These are phyloP conservation scores for Mycalesis mineus DNA, from an alignment of 2,888 invertebrate genomes.

Conservation along the genomic window DNA sequence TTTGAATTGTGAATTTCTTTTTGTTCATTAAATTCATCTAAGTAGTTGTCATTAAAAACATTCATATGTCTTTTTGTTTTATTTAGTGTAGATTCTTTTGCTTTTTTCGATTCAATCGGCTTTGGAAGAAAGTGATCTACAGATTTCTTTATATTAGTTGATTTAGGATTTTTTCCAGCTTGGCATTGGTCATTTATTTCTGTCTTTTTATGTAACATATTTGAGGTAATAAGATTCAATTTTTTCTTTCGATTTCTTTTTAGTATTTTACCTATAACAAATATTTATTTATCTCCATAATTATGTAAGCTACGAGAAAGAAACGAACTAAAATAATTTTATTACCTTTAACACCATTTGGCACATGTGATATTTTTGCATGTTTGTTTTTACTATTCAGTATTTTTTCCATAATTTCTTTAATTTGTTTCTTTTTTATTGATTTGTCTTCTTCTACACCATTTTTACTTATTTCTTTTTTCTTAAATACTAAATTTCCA, in stretches of 20 bases:
- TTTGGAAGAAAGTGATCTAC: neutral
- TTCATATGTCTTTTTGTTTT: too few species aligned
- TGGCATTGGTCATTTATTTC: neutral
- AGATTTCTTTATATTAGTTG: neutral
- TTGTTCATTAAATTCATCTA: neutral
- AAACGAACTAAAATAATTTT: neutral
- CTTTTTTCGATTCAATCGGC: neutral
- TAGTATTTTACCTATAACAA: conserved; percentile 48
- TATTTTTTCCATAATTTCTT: conserved; percentile 60
- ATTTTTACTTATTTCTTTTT: conserved; percentile 25
- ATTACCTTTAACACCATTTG: conserved; percentile 65
- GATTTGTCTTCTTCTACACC: conserved; percentile 4
- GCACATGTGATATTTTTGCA: conserved; percentile 47
- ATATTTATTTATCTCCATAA: neutral
- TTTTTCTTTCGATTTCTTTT: conserved; percentile 45
- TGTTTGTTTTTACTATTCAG: conserved; percentile 54
- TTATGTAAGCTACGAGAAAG: too few species aligned
- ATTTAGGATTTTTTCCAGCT: neutral
- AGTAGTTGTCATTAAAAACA: too few species aligned
- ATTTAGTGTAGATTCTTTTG: conserved; percentile 9
- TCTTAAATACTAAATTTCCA: conserved; percentile 42
- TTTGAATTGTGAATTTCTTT: neutral
- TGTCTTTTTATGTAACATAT: conserved; percentile 18
- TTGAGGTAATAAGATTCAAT: conserved; percentile 5
- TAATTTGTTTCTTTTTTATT: conserved; percentile 51